Percentiles rank a stretch among this genome's conserved stretches.
These are phyloP conservation scores for Cerastis rubricosa DNA, from an alignment of 2,888 invertebrate genomes.

Conservation along the genomic window DNA sequence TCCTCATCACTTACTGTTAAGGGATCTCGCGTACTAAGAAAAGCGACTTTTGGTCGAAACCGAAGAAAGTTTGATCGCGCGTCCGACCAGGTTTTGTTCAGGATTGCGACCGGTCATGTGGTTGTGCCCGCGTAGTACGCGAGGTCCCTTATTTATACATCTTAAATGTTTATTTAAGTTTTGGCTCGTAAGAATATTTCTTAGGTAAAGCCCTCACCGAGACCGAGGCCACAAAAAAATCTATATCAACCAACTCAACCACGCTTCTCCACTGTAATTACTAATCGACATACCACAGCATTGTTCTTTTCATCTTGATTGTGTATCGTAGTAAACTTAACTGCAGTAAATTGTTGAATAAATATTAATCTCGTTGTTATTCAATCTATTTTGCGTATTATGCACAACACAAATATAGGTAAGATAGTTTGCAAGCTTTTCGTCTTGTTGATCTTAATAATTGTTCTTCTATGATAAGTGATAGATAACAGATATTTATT, in stretches of 20 bases:
- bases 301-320: constrained; percentile 44
- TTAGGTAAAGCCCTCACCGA: background rate
- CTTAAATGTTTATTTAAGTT: background rate
- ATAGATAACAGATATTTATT: constrained; percentile 21
- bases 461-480: constrained; percentile 41
- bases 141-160: background rate
- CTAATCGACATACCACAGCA: constrained; percentile 34
- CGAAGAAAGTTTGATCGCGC: background rate
- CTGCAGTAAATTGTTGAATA: constrained; percentile 38
- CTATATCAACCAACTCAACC: background rate
- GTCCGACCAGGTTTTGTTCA: background rate
- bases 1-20: background rate
- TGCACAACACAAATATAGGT: constrained; percentile 24
- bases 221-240: background rate
- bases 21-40: background rate
- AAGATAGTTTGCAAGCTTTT: constrained; percentile 40
- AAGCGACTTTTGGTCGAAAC: background rate
- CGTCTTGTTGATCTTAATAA: constrained; percentile 43
- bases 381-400: constrained; percentile 37
- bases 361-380: constrained; percentile 46
- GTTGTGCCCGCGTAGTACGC: background rate
- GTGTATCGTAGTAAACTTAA: constrained; percentile 27
- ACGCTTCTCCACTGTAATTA: constrained; percentile 12
- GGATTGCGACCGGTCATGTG: background rate
- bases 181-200: background rate